A percentile compares a stretch with the other conserved stretches of the same genome.
phyloP scores from a whole-genome alignment of 2,113 vertebrate species.

The Mastomys coucha region DNA sequence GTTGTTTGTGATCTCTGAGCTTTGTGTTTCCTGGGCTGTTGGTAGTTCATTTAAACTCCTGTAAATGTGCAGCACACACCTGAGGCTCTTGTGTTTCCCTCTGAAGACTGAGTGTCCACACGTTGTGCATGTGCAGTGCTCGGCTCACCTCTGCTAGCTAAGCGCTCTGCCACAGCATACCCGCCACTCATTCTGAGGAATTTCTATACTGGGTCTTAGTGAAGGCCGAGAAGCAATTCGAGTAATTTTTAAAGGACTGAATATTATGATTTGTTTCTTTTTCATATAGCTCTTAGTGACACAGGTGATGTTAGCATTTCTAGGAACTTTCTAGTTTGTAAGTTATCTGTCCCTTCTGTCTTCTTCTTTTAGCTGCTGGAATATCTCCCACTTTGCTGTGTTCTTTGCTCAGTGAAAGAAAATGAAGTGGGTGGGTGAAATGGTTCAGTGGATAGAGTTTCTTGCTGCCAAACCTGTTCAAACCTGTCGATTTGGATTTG shows the following conservation, averaged over 20 bases:
- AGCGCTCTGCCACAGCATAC: neutral
- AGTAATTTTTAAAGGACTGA: slow-evolving; percentile 55
- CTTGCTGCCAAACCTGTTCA: neutral
- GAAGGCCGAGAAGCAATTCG: neutral
- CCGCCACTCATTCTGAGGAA: neutral
- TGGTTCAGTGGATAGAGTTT: neutral
- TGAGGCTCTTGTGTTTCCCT: neutral
- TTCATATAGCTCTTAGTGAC: slow-evolving; percentile 17
- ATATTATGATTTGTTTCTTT: slow-evolving; percentile 45
- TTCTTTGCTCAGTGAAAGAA: slow-evolving; percentile 5
- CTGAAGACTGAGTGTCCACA: neutral
- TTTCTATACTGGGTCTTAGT: neutral
- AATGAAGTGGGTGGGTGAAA: neutral
- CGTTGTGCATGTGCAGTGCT: neutral
- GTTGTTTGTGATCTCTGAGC: slow-evolving; percentile 31
- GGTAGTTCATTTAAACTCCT: slow-evolving; percentile 11
- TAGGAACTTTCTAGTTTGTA: neutral
- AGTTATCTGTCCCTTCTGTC: neutral
- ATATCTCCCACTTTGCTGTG: neutral
- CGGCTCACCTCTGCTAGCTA: neutral
- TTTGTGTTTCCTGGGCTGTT: neutral
- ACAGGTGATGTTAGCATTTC: slow-evolving; percentile 16
- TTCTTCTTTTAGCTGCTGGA: neutral
- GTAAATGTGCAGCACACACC: neutral
- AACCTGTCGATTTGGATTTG: too few species aligned